Evolutionary conservation across 2,113 vertebrate species (phyloP), one percentile per base, ranked within the genome.

Genomic region (Phyllopteryx taeniolatus): DNA sequence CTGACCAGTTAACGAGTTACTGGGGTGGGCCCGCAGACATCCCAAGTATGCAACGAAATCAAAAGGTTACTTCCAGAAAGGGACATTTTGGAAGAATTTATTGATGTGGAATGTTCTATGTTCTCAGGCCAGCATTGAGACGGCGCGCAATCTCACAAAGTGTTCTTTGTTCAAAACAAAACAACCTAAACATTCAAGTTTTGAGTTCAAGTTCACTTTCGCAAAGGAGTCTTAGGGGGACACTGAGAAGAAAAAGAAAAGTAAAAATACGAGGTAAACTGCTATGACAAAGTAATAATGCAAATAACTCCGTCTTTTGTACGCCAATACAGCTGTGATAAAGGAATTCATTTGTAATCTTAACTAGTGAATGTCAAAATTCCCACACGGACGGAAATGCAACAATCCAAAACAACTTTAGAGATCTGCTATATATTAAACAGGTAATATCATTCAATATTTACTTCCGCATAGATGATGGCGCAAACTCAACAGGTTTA

Each of bases 21-120:
- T 66, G 77, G 31, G 7, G 64, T 66, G 64, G 39, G 43, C 19
- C 39, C 17, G 39, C 42, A 22, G 64, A 66, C 64, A 54, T 20
- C 79, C 64, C 44, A 65, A 66, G n/a, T 66, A 54, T 27, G 15
- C 13, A 62, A 66, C 75, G 59, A 81, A 72, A 71, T 62, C 12
- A 68, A 81, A 6, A 79, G 73, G 77, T 85, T 84, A 82, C 64
- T 68, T 61, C 20, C 31, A 51, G 39, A 57, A 0, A 11, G 35
- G 27, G 54, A 54, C 69, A 49, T 20, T 65, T 71, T 61, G 35
- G 4, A 39, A 39, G 35, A 2, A 39, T 77, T 78, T 78, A 68
- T 73, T 57, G n/a, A 43, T 64, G 31, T 72, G 79, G 31, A 19
- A 0, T 0, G 15, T 79, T 68, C 59, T 83, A 0, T 0, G 15